Percentiles rank a stretch among this genome's conserved stretches.
phyloP scores from a whole-genome alignment of 2,888 invertebrate genomes.

The Achlya flavicornis region DNA sequence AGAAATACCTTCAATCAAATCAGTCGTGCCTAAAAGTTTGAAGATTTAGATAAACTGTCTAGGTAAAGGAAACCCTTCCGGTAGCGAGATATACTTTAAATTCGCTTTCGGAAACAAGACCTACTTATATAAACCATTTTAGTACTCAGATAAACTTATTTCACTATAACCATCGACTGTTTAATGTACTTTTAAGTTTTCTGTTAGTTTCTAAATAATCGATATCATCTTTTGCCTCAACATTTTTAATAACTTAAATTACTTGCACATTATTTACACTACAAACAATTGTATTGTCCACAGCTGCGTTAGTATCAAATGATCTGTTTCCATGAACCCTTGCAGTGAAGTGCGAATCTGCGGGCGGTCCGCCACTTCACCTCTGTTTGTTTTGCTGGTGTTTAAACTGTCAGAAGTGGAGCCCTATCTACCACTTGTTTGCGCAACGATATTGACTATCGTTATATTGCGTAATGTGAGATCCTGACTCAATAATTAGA shows the following conservation, averaged over 20 bases:
- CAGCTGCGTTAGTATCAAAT: conserved; percentile 39
- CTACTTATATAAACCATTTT: too few species aligned
- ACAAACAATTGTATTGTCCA: conserved; percentile 14
- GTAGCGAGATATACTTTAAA: not conserved
- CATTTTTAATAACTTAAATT: too few species aligned
- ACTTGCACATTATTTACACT: not conserved
- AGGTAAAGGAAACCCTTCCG: not conserved
- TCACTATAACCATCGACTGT: too few species aligned
- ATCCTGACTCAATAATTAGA: not conserved
- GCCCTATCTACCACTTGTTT: conserved; percentile 34
- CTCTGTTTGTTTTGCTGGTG: conserved; percentile 68
- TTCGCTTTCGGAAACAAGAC: not conserved
- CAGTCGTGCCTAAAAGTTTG: not conserved
- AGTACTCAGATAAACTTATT: too few species aligned
- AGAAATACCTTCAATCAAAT: conserved; percentile 2
- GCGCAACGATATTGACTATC: conserved; percentile 1
- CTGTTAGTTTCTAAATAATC: too few species aligned
- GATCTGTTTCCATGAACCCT: conserved; percentile 51
- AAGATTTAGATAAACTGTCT: not conserved
- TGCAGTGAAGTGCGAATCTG: conserved; percentile 62
- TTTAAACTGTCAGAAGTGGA: conserved; percentile 47
- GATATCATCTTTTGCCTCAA: too few species aligned
- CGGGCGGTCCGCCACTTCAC: conserved; percentile 63
- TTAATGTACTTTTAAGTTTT: too few species aligned
- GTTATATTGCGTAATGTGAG: conserved; percentile 13